Percentiles rank a stretch among this genome's conserved stretches.
Conservation (phyloP, 2,797 vertebrate species). For the Oophaga sylvatica region DNA sequence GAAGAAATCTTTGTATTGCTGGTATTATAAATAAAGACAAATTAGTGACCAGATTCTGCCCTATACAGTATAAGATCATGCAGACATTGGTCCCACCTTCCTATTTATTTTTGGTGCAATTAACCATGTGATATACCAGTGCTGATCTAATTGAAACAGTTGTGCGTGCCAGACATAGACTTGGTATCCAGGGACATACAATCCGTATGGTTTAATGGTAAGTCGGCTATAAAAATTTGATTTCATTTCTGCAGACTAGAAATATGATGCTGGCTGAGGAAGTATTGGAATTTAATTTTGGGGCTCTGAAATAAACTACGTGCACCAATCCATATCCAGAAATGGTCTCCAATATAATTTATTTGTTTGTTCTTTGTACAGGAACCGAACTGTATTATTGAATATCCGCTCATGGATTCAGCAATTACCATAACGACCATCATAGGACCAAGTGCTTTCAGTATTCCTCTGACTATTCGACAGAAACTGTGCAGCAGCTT, state of each 20-base stretch:
- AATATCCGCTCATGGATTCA: constrained; percentile 88
- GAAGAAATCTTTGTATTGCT: no score
- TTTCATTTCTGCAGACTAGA: constrained; percentile 44
- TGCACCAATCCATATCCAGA: constrained; percentile 38
- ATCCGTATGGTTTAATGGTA: constrained; percentile 1
- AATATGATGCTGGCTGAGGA: constrained; percentile 29
- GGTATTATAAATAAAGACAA: not conserved
- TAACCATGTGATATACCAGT: not conserved
- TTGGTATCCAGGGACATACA: not conserved
- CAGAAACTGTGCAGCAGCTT: constrained; percentile 97
- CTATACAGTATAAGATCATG: not conserved
- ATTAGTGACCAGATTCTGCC: not conserved
- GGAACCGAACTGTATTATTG: constrained; percentile 88
- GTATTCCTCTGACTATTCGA: constrained; percentile 92
- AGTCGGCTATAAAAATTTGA: constrained; percentile 52
- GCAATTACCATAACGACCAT: constrained; percentile 88
- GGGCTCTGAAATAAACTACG: constrained; percentile 15
- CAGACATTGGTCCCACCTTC: not conserved
- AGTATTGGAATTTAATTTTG: constrained; percentile 21
- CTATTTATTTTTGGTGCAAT: constrained; percentile 1
- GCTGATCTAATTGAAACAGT: not conserved
- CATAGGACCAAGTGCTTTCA: constrained; percentile 90
- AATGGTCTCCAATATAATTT: constrained; percentile 24
- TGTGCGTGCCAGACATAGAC: constrained; percentile 9
- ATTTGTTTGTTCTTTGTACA: constrained; percentile 66